These are phyloP conservation scores for Erebia palarica DNA, from an alignment of 2,888 invertebrate species.

Conservation along the genomic window DNA sequence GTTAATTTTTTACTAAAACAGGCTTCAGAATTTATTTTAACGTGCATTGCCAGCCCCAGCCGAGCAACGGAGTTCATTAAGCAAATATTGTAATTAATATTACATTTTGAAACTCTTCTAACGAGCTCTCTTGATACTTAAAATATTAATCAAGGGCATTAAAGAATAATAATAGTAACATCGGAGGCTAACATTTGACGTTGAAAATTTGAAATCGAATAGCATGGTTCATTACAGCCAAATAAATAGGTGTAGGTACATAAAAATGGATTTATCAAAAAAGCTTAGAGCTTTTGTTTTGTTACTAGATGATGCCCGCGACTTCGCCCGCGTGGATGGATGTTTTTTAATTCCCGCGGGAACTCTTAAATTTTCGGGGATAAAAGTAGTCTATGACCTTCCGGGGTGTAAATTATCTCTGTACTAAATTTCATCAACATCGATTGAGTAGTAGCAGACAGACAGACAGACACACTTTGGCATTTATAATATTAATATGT, in stretches of 20 bases:
- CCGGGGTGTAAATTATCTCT: too few relatives aligned
- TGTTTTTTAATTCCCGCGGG: too few relatives aligned
- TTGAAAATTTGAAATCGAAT: not conserved
- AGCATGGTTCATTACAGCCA: not conserved
- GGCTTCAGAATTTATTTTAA: constrained; percentile 10
- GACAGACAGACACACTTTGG: too few relatives aligned
- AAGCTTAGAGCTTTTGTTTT: too few relatives aligned
- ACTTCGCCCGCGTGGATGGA: too few relatives aligned
- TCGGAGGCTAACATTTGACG: not conserved
- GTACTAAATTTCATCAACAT: too few relatives aligned
- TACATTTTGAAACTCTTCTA: constrained; percentile 12
- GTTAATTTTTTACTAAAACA: not conserved
- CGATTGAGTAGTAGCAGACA: too few relatives aligned
- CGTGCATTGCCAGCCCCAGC: constrained; percentile 7
- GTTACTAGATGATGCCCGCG: too few relatives aligned
- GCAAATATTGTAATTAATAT: constrained; percentile 16
- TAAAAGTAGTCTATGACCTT: too few relatives aligned
- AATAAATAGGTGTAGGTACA: not conserved
- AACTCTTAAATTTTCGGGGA: too few relatives aligned
- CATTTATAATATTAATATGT: too few relatives aligned
- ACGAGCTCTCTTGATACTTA: constrained; percentile 9
- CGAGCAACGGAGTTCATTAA: constrained; percentile 13
- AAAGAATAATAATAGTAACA: not conserved
- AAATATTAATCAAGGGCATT: constrained; percentile 8
- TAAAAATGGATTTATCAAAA: not conserved